Percentiles rank a stretch among this genome's conserved stretches.
Conservation (phyloP, 2,888 invertebrate genomes). For the Diplazon laetatorius region DNA sequence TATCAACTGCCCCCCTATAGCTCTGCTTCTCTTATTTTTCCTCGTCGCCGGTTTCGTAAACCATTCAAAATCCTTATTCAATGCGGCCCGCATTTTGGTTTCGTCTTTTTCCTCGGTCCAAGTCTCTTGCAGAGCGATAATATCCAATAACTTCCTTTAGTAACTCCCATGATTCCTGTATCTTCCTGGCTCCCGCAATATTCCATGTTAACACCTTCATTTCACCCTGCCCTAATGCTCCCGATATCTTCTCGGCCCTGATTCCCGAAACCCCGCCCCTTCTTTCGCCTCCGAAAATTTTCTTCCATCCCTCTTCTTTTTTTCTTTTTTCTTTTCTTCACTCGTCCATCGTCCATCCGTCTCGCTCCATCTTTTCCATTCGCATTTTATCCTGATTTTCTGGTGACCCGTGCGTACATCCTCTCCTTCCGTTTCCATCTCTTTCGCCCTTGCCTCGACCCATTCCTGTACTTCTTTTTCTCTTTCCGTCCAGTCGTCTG, state of each 20-base stretch:
- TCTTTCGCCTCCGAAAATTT: not conserved
- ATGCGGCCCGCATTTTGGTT: not conserved
- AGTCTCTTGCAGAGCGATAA: not conserved
- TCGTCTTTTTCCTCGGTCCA: slow-evolving; percentile 6
- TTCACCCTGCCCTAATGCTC: not conserved
- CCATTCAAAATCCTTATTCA: slow-evolving; percentile 11
- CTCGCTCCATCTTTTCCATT: slow-evolving; percentile 24
- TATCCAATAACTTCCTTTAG: slow-evolving; percentile 8
- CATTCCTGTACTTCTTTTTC: slow-evolving; percentile 28
- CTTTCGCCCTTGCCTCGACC: not conserved
- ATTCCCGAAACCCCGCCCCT: not conserved
- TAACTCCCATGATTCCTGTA: not conserved
- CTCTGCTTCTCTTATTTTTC: slow-evolving; percentile 42
- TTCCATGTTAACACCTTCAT: slow-evolving; percentile 7
- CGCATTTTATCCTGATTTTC: slow-evolving; percentile 24
- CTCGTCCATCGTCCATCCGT: not conserved
- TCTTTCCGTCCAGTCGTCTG: slow-evolving; percentile 28
- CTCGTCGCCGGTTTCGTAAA: slow-evolving; percentile 47
- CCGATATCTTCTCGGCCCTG: not conserved
- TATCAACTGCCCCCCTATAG: slow-evolving; percentile 46
- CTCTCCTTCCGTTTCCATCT: not conserved
- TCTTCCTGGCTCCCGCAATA: not conserved
- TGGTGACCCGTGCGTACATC: slow-evolving; percentile 3
- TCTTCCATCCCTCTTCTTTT: not conserved
- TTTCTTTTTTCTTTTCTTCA: not conserved